A percentile compares a stretch with the other conserved stretches of the same genome.
Conservation (phyloP, 2,888 invertebrate species). For the Nezara viridula region DNA sequence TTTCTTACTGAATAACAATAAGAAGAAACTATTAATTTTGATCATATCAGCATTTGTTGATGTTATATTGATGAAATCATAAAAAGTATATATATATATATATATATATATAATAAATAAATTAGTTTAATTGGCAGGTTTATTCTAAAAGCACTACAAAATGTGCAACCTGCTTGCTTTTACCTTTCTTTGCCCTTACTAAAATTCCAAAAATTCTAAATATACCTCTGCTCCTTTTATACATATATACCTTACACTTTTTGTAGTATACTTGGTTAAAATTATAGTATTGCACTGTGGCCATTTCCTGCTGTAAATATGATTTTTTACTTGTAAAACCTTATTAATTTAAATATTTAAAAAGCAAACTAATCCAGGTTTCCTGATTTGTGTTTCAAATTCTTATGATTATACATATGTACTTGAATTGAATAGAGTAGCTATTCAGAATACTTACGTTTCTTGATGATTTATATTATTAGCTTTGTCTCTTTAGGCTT, state of each 20-base stretch:
- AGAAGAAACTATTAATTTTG: not conserved
- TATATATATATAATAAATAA: not conserved
- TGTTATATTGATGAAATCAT: not conserved
- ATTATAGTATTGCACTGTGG: not conserved
- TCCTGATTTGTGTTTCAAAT: too few species aligned
- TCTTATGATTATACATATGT: too few species aligned
- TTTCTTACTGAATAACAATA: not conserved
- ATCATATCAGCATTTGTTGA: not conserved
- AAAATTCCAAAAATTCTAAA: slow-evolving; percentile 27
- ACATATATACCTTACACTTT: slow-evolving; percentile 12
- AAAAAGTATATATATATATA: not conserved
- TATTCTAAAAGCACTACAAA: slow-evolving; percentile 38
- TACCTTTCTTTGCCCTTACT: slow-evolving; percentile 12
- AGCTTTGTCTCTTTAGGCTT: not conserved
- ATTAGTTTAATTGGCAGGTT: not conserved
- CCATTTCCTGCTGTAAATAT: slow-evolving; percentile 21
- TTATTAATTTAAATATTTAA: slow-evolving; percentile 4
- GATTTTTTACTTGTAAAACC: not conserved
- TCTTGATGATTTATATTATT: not conserved
- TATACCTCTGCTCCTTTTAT: slow-evolving; percentile 23
- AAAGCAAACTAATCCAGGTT: too few species aligned
- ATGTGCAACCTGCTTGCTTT: slow-evolving; percentile 51
- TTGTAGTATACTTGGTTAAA: slow-evolving; percentile 16
- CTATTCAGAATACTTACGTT: too few species aligned
- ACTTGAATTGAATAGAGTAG: too few species aligned